Evolutionary conservation across 2,888 invertebrate genomes (phyloP), one percentile per base, ranked within the genome.

Genomic region (Amphipyra tragopoginis): DNA sequence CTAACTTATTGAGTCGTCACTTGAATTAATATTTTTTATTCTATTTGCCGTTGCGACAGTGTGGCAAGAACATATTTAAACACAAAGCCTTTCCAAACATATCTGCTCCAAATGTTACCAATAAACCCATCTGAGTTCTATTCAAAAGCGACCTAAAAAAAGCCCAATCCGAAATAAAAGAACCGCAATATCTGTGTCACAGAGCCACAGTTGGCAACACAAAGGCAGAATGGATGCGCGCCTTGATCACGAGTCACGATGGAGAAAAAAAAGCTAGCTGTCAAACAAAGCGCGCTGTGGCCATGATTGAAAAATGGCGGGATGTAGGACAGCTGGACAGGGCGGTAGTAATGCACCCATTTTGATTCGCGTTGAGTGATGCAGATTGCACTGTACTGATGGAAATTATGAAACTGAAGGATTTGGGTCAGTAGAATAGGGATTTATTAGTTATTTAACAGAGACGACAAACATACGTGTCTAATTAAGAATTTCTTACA

Each of bases 271-370:
- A 80, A 65, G 60, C 47, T 36, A 66, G 59, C 80, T 77, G 69
- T 68, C 78, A 77, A 68, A 80, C 75, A 80, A 80, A 77, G 79
- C 62, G 57, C 42, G 42, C 40, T 4, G 51, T 47, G 48, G 71
- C 64, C 75, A 73, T 74, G 70, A 79, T 79, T 79, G 81, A 80
- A 79, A 79, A 73, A 73, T 68, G 72, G 64, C 65, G 61, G 62
- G 36, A 79, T 73, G 45, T 79, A 51, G 79, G 72, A 44, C 79
- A 78, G 51, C 54, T 55, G 75, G 70, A 48, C 74, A 42, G 21
- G 2, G 21, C 42, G n/a, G 15, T 26, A 33, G 34, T 40, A 34
- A 50, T 45, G 45, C 34, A 52, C 21, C 38, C 21, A 21, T 39
- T 43, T 33, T 72, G 38, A 68, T 74, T 51, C 57, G 33, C 36